phyloP scores from a whole-genome alignment of 2,797 vertebrate species.

The Gymnodraco acuticeps region DNA sequence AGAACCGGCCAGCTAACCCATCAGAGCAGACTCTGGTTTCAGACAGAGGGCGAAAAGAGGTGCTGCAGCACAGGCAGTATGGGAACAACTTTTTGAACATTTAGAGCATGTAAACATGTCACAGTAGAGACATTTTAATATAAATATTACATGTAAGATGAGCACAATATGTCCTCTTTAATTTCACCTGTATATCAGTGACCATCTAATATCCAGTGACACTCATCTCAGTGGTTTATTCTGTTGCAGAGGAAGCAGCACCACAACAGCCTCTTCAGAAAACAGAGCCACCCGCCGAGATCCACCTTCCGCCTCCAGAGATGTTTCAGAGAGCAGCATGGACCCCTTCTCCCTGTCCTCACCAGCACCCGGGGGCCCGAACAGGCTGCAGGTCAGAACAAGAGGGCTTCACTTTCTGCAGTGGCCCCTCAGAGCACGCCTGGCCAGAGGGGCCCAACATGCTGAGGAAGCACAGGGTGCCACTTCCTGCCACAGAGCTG shows the following conservation, averaged over 20 bases:
- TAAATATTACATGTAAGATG: too few species aligned
- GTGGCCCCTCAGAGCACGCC: constrained; percentile 23
- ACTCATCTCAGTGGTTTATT: constrained; percentile 13
- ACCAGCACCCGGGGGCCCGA: constrained; percentile 32
- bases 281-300: constrained; percentile 19
- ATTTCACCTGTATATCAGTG: neutral
- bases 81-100: too few species aligned
- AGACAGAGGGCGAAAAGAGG: too few species aligned
- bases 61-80: too few species aligned
- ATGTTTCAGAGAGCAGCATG: constrained; percentile 22
- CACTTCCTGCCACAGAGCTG: constrained; percentile 86
- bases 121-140: too few species aligned
- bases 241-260: constrained; percentile 57
- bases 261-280: constrained; percentile 45
- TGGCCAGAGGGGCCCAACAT: constrained; percentile 27
- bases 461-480: constrained; percentile 73
- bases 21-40: too few species aligned
- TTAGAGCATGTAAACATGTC: too few species aligned
- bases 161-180: too few species aligned
- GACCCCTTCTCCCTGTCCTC: constrained; percentile 33
- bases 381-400: constrained; percentile 14
- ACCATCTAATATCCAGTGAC: neutral
- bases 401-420: constrained; percentile 16
- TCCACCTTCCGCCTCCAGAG: neutral
- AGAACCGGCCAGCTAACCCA: too few species aligned